Percentiles rank a stretch among this genome's conserved stretches.
Conservation (phyloP, 2,888 invertebrate genomes). For the Latheticus oryzae region DNA sequence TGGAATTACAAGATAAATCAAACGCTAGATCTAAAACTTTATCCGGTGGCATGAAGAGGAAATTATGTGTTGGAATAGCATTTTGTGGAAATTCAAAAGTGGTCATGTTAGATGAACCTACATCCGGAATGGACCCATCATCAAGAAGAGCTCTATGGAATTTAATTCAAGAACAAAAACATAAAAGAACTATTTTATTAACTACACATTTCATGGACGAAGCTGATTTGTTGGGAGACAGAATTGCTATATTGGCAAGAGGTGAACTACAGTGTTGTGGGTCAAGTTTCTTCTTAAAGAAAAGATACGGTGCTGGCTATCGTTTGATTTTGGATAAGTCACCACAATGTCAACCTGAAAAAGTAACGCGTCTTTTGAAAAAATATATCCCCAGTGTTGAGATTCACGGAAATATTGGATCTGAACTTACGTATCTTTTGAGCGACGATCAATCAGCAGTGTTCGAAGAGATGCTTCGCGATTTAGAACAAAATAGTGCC, state of each 20-base stretch:
- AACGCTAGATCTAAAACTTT: constrained; percentile 70
- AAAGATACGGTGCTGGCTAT: constrained; percentile 87
- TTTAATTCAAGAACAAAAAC: constrained; percentile 77
- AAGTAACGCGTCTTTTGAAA: constrained; percentile 72
- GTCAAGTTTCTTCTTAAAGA: constrained; percentile 84
- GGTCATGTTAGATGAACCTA: constrained; percentile 80
- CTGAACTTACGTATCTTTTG: constrained; percentile 79
- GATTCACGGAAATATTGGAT: constrained; percentile 76
- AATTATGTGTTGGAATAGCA: constrained; percentile 81
- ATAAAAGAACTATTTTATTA: constrained; percentile 81
- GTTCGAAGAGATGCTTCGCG: constrained; percentile 77
- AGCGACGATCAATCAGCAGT: constrained; percentile 71
- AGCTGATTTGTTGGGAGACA: constrained; percentile 87
- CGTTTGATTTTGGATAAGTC: constrained; percentile 79
- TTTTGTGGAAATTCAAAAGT: constrained; percentile 80
- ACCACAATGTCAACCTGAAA: constrained; percentile 65
- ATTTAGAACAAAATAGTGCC: constrained; percentile 72
- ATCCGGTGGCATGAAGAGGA: constrained; percentile 84
- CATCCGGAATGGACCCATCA: constrained; percentile 89
- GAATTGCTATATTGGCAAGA: constrained; percentile 88
- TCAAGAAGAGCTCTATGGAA: constrained; percentile 89
- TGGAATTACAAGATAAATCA: constrained; percentile 77
- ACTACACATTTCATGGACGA: constrained; percentile 94
- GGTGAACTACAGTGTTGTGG: constrained; percentile 85
- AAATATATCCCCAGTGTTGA: constrained; percentile 74